Percentiles rank a stretch among this genome's conserved stretches.
Evolutionary conservation across 2,797 vertebrate genomes (phyloP).

Genomic region (Centroberyx gerrardi): DNA sequence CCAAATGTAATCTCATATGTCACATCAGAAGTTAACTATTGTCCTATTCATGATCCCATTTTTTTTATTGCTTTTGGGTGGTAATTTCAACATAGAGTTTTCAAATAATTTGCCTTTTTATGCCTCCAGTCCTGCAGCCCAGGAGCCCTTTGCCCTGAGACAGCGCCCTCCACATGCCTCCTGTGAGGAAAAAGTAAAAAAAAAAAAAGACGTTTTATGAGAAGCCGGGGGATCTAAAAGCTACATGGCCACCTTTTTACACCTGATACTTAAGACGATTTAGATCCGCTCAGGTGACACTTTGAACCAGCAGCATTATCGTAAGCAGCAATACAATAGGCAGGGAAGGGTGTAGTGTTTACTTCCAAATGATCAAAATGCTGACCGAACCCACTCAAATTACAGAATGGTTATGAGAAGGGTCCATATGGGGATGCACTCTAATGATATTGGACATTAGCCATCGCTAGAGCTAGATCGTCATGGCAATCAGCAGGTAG

Average conservation of each 20-base stretch:
- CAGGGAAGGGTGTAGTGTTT: slow-evolving; percentile 28
- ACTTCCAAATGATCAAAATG: slow-evolving; percentile 28
- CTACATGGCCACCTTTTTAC: slow-evolving; percentile 32
- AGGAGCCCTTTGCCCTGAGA: slow-evolving; percentile 40
- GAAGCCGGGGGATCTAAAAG: slow-evolving; percentile 49
- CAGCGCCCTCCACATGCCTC: slow-evolving; percentile 11
- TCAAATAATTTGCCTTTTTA: slow-evolving; percentile 8
- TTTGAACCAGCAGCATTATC: slow-evolving; percentile 70
- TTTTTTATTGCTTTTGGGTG: slow-evolving; percentile 53
- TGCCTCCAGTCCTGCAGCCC: slow-evolving; percentile 19
- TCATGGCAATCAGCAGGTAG: slow-evolving; percentile 41
- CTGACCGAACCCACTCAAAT: not conserved
- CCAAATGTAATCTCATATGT: slow-evolving; percentile 33
- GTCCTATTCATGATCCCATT: slow-evolving; percentile 23
- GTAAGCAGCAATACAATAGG: slow-evolving; percentile 60
- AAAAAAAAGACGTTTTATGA: slow-evolving; percentile 33
- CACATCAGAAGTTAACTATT: slow-evolving; percentile 44
- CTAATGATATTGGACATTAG: slow-evolving; percentile 13
- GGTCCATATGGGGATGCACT: slow-evolving; percentile 4
- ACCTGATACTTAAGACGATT: slow-evolving; percentile 29
- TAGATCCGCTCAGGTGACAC: slow-evolving; percentile 58
- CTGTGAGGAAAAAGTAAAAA: slow-evolving; percentile 25
- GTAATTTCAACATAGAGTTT: slow-evolving; percentile 10
- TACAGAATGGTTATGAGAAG: not conserved
- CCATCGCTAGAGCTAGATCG: slow-evolving; percentile 21